Evolutionary conservation across 2,888 invertebrate species (phyloP).

Genomic region (Cancer borealis): DNA sequence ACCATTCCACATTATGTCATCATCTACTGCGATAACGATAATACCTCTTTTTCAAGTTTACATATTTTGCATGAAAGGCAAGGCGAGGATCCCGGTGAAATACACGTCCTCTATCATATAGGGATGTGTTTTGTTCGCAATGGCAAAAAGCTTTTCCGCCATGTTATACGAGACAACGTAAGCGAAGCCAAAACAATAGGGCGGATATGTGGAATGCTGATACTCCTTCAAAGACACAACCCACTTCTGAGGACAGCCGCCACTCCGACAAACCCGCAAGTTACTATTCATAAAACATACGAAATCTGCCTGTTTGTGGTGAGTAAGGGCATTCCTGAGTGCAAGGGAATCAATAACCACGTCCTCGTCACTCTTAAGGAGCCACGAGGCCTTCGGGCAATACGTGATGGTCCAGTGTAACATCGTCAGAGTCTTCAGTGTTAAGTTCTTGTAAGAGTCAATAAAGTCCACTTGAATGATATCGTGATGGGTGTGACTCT

Average conservation of each 20-base stretch:
- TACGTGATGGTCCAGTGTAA: conserved; percentile 56
- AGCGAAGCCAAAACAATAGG: conserved; percentile 60
- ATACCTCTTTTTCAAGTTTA: not conserved
- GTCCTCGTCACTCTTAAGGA: conserved; percentile 67
- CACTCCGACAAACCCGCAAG: conserved; percentile 50
- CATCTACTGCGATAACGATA: not conserved
- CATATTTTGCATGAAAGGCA: not conserved
- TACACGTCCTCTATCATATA: conserved; percentile 61
- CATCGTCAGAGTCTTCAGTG: conserved; percentile 60
- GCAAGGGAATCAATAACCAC: conserved; percentile 61
- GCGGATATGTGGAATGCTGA: conserved; percentile 46
- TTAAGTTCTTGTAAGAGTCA: conserved; percentile 62
- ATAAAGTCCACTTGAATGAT: conserved; percentile 51
- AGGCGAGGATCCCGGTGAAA: conserved; percentile 56
- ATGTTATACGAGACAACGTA: conserved; percentile 43
- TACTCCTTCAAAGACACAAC: conserved; percentile 27
- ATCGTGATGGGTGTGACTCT: conserved; percentile 10
- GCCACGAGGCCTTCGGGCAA: conserved; percentile 57
- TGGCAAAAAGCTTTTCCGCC: not conserved
- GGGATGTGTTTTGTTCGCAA: conserved; percentile 56
- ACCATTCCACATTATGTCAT: not conserved
- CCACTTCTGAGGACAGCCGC: conserved; percentile 51
- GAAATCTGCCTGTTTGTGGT: not conserved
- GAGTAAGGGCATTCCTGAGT: not conserved
- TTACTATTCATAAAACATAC: conserved; percentile 31